A percentile compares a stretch with the other conserved stretches of the same genome.
Evolutionary conservation across 2,888 invertebrate species (phyloP).

Genomic region (Sarcophaga caerulescens): DNA sequence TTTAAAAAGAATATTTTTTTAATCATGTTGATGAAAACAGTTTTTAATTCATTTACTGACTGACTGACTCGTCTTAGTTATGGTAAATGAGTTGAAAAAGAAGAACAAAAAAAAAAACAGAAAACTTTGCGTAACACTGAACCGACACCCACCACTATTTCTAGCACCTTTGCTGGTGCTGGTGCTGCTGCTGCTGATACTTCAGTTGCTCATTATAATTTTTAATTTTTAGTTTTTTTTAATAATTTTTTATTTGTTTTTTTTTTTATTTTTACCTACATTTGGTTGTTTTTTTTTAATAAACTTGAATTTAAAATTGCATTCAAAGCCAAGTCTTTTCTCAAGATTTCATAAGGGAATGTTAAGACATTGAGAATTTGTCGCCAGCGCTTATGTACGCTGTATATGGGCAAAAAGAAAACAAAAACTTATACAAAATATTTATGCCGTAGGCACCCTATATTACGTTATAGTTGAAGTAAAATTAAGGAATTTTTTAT

Average conservation of each 20-base stretch:
- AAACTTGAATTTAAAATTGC: constrained; percentile 45
- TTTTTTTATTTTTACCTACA: constrained; percentile 14
- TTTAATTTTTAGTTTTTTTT: neutral
- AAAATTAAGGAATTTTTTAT: no score
- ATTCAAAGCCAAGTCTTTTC: constrained; percentile 15
- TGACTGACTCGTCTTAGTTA: neutral
- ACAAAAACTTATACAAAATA: neutral
- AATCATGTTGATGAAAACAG: neutral
- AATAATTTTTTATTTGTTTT: neutral
- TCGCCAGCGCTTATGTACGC: constrained; percentile 37
- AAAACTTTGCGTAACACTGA: neutral
- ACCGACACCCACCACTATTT: constrained; percentile 52
- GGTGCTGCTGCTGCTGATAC: neutral
- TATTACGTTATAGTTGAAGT: neutral
- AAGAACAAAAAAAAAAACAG: neutral
- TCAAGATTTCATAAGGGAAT: constrained; percentile 17
- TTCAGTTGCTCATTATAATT: constrained; percentile 43
- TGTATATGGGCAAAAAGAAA: neutral
- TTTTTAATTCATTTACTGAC: neutral
- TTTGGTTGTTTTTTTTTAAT: neutral
- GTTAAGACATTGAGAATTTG: constrained; percentile 52
- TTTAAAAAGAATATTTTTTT: neutral
- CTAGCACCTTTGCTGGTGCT: neutral
- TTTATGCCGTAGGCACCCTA: constrained; percentile 1
- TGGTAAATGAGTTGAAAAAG: neutral